phyloP scores from a whole-genome alignment of 2,113 vertebrate species.

The Phrynosoma blainvillii region DNA sequence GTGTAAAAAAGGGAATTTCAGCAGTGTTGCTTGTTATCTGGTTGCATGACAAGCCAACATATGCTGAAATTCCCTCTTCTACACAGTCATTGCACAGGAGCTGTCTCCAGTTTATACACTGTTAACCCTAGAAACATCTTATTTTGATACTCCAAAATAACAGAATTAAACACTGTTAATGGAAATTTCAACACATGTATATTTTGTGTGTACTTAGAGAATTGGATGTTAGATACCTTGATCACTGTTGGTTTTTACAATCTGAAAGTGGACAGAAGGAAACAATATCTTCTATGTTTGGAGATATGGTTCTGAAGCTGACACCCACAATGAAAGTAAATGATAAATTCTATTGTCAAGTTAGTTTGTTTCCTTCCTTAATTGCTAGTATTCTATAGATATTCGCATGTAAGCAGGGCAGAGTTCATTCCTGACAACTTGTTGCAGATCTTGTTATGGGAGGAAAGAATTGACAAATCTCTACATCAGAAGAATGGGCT shows the following conservation, averaged over 20 bases:
- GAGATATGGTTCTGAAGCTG: conserved; percentile 6
- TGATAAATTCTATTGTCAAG: not conserved
- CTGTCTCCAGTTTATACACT: no score
- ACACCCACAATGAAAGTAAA: not conserved
- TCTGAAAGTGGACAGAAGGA: not conserved
- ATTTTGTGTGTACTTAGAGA: not conserved
- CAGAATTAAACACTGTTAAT: not conserved
- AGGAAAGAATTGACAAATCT: conserved; percentile 34
- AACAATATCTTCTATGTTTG: conserved; percentile 16
- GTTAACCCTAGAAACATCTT: not conserved
- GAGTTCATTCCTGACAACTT: conserved; percentile 31
- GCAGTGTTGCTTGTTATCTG: not conserved
- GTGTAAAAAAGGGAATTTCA: not conserved
- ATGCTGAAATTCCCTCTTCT: no score
- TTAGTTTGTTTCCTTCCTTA: conserved; percentile 2
- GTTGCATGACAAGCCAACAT: no score
- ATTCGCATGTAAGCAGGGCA: not conserved
- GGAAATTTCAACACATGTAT: not conserved
- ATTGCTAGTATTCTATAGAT: conserved; percentile 27
- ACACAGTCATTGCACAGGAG: no score
- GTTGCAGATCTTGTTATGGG: conserved; percentile 18
- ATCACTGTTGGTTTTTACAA: not conserved
- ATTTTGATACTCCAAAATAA: not conserved
- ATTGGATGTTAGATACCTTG: not conserved
- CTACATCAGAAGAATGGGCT: conserved; percentile 17